Evolutionary conservation across 2,113 vertebrate genomes (phyloP).

Genomic region (Pseudopipra pipra): DNA sequence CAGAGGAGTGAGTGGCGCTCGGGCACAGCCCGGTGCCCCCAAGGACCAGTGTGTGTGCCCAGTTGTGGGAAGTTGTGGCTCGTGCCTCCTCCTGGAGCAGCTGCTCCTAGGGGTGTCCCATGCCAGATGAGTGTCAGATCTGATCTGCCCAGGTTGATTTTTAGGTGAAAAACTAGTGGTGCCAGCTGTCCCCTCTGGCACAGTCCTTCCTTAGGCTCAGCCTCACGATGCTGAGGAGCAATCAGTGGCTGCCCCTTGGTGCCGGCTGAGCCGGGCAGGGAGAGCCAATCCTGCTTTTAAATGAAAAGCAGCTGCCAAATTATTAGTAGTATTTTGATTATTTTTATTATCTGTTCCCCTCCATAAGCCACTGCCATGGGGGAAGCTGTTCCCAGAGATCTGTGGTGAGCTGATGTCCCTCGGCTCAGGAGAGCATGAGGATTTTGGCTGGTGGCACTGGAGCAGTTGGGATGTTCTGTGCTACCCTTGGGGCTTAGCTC

Average conservation of each 20-base stretch:
- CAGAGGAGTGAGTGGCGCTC: accelerated
- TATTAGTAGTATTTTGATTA: background rate
- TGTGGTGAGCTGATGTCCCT: background rate
- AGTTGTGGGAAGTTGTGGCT: accelerated
- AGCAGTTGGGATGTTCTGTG: background rate
- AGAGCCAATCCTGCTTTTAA: background rate
- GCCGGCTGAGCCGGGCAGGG: background rate
- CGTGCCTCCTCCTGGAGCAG: accelerated
- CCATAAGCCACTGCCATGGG: background rate
- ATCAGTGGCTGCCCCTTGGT: accelerated
- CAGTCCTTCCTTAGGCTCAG: background rate
- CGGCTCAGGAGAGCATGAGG: background rate
- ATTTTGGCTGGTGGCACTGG: background rate
- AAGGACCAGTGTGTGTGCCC: background rate
- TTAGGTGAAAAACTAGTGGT: background rate
- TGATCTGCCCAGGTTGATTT: background rate
- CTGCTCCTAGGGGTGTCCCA: accelerated
- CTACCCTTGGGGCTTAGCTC: background rate
- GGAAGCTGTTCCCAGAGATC: background rate
- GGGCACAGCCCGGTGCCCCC: accelerated
- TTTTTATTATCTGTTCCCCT: background rate
- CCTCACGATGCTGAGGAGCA: accelerated
- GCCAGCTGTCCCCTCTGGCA: accelerated
- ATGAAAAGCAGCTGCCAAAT: background rate
- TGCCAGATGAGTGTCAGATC: accelerated